A percentile compares a stretch with the other conserved stretches of the same genome.
Evolutionary conservation across 1,140 invertebrate genomes (phyloP).

Genomic region (Lepidotrigona ventralis): DNA sequence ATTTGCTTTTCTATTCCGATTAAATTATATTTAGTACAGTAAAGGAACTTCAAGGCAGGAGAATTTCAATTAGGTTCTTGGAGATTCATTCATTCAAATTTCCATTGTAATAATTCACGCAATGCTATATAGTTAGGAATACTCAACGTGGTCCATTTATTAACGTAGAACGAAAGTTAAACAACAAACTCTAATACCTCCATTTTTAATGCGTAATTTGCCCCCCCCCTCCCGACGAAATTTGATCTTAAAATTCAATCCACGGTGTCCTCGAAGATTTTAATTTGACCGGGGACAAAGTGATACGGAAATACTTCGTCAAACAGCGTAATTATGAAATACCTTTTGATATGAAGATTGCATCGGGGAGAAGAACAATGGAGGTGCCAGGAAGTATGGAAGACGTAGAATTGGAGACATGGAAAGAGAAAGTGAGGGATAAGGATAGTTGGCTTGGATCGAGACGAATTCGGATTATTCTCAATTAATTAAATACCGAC

Average conservation of each 20-base stretch:
- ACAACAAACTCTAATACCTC: neutral
- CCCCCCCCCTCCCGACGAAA: neutral
- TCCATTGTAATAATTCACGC: no score
- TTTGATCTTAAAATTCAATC: neutral
- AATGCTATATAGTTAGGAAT: no score
- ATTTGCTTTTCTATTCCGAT: no score
- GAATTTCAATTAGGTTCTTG: no score
- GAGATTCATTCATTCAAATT: no score
- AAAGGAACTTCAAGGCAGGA: no score
- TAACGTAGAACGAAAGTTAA: no score
- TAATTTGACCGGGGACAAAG: neutral
- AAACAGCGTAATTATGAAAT: constrained; percentile 53
- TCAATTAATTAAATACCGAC: constrained; percentile 70
- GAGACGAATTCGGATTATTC: constrained; percentile 65
- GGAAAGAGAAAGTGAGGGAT: constrained; percentile 40
- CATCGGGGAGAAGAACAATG: constrained; percentile 47
- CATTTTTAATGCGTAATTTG: neutral
- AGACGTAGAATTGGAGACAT: constrained; percentile 28
- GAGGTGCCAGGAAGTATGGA: constrained; percentile 16
- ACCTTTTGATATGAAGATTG: constrained; percentile 35
- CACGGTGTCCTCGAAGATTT: neutral
- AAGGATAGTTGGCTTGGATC: constrained; percentile 1
- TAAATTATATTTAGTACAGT: no score
- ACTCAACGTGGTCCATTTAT: no score
- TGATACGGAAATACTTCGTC: neutral